These are phyloP conservation scores for Arctopsyche grandis DNA, from an alignment of 1,140 invertebrate species.

Conservation along the genomic window DNA sequence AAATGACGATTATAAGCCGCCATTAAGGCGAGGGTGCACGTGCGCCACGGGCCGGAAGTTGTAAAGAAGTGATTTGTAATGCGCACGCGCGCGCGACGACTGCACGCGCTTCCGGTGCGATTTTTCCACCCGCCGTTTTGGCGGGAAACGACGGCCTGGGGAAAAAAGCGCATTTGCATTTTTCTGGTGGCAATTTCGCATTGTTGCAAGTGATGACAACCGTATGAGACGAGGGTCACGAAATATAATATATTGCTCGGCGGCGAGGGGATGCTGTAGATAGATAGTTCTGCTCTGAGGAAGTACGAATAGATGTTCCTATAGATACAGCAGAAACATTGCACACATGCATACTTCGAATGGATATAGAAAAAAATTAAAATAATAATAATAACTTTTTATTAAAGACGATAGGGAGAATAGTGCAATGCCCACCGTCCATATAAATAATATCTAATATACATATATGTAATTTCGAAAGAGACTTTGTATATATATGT, in stretches of 20 bases:
- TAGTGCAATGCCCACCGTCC: too few relatives aligned
- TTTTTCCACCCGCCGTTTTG: neutral
- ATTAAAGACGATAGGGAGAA: too few relatives aligned
- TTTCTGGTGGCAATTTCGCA: slow-evolving; percentile 25
- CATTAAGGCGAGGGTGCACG: slow-evolving; percentile 42
- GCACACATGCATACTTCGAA: too few relatives aligned
- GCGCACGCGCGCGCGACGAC: slow-evolving; percentile 46
- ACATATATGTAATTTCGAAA: too few relatives aligned
- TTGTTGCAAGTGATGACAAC: slow-evolving; percentile 15
- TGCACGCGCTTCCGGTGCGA: slow-evolving; percentile 4
- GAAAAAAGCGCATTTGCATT: slow-evolving; percentile 35
- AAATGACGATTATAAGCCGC: slow-evolving; percentile 6
- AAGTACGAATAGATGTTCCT: too few relatives aligned
- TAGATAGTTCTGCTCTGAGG: too few relatives aligned
- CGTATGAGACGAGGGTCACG: slow-evolving; percentile 12
- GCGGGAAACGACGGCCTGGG: neutral
- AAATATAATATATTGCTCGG: neutral
- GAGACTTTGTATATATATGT: too few relatives aligned
- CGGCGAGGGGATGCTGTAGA: neutral
- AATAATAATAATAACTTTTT: too few relatives aligned
- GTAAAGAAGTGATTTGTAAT: slow-evolving; percentile 54
- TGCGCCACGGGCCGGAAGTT: slow-evolving; percentile 44
- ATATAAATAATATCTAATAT: too few relatives aligned
- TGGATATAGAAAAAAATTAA: too few relatives aligned
- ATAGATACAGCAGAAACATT: too few relatives aligned